Conservation (phyloP, 2,888 invertebrate genomes). For the Acanthoscelides obtectus region DNA sequence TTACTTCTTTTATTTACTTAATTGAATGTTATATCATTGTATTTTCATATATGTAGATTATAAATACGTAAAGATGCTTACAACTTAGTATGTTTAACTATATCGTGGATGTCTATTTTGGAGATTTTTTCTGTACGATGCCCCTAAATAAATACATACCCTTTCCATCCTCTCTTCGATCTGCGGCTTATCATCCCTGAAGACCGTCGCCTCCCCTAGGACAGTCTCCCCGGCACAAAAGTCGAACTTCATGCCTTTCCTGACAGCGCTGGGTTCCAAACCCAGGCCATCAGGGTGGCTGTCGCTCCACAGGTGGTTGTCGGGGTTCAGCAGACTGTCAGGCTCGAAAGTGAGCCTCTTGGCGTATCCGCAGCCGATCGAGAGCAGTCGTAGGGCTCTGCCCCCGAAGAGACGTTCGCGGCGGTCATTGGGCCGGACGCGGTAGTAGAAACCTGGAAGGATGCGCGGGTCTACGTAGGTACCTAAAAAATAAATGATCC, state of each 20-base stretch:
- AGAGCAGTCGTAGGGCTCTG: constrained; percentile 57
- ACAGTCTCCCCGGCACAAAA: constrained; percentile 56
- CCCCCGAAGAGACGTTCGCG: constrained; percentile 63
- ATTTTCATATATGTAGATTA: no score
- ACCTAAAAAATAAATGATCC: constrained; percentile 39
- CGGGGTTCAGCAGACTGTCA: constrained; percentile 54
- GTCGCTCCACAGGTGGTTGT: constrained; percentile 75
- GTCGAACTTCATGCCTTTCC: constrained; percentile 61
- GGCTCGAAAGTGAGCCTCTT: constrained; percentile 70
- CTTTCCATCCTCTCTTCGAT: constrained; percentile 60
- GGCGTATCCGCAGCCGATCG: constrained; percentile 71
- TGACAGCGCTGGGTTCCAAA: constrained; percentile 62
- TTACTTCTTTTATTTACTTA: no score
- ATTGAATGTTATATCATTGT: no score
- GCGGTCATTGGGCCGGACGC: constrained; percentile 63
- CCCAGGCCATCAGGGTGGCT: constrained; percentile 69
- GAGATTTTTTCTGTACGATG: no score
- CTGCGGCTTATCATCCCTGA: constrained; percentile 64
- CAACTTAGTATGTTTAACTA: no score
- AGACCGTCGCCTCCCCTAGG: constrained; percentile 63
- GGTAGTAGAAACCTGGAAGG: constrained; percentile 68
- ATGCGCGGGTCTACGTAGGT: constrained; percentile 70
- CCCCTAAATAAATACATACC: constrained; percentile 34
- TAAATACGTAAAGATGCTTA: no score
- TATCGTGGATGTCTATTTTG: no score